Conservation (phyloP, 1,140 invertebrate genomes). For the Amyelois transitella region DNA sequence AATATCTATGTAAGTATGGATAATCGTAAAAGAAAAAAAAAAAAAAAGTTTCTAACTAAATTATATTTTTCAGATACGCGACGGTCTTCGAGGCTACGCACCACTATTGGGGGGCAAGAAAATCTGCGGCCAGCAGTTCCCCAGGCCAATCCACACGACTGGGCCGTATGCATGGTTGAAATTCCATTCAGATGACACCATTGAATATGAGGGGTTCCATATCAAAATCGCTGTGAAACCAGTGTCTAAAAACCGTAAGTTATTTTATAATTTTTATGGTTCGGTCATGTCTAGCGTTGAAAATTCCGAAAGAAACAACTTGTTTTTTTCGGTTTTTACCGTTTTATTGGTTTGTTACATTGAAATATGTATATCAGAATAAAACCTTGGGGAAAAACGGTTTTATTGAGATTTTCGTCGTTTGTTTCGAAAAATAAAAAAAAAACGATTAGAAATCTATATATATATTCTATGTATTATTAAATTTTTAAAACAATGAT, state of each 20-base stretch:
- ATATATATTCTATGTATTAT: not conserved
- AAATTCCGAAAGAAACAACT: too few species aligned
- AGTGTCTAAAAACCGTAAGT: conserved; percentile 36
- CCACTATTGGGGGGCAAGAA: conserved; percentile 29
- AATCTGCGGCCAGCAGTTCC: conserved; percentile 53
- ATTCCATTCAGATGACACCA: conserved; percentile 61
- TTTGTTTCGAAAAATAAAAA: too few species aligned
- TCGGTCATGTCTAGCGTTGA: too few species aligned
- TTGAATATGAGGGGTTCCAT: conserved; percentile 59
- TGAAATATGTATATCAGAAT: too few species aligned
- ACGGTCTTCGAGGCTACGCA: conserved; percentile 47
- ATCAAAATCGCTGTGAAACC: conserved; percentile 46
- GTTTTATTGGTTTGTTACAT: too few species aligned
- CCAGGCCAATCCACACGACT: conserved; percentile 39
- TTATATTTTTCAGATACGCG: conserved; percentile 40
- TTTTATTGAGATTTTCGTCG: too few species aligned
- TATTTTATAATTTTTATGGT: not conserved
- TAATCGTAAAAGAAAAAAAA: too few species aligned
- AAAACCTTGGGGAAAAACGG: too few species aligned
- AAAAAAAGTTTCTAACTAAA: not conserved
- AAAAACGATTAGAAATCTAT: not conserved
- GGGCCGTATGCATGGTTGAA: conserved; percentile 58
- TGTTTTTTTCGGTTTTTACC: too few species aligned
- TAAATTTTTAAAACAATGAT: too few species aligned
- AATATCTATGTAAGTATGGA: too few species aligned